Percentiles rank a stretch among this genome's conserved stretches.
Conservation (phyloP, 1,140 invertebrate species). For the Sitobion miscanthi region DNA sequence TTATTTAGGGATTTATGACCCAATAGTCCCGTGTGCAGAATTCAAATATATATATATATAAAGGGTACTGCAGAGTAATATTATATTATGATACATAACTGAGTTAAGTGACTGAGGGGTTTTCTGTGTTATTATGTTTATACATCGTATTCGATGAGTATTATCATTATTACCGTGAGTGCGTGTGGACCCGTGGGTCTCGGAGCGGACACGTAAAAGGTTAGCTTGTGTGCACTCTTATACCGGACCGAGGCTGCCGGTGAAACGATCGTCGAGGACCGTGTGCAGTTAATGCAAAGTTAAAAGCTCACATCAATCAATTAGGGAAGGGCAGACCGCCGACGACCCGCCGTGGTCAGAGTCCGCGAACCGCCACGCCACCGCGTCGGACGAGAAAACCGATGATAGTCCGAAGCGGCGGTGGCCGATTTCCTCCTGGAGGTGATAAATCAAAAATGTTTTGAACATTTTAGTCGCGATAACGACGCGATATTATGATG, state of each 20-base stretch:
- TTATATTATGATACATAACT: no score
- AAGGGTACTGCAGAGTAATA: no score
- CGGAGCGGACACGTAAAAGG: neutral
- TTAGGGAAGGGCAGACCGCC: neutral
- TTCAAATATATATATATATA: no score
- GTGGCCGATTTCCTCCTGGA: neutral
- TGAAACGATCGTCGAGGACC: neutral
- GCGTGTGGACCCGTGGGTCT: no score
- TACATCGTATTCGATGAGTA: no score
- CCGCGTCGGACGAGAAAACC: neutral
- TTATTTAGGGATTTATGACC: no score
- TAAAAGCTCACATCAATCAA: neutral
- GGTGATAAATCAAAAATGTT: constrained; percentile 25
- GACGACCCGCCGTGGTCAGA: neutral
- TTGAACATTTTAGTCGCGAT: neutral
- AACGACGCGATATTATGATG: no score
- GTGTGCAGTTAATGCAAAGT: neutral
- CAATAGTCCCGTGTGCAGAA: no score
- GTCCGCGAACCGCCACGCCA: neutral
- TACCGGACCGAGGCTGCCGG: neutral
- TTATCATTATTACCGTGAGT: neutral
- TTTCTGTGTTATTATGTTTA: no score
- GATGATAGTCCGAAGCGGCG: neutral
- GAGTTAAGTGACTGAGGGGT: no score
- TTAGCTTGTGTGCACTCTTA: neutral